Evolutionary conservation across 2,888 invertebrate genomes (phyloP), one percentile per base, ranked within the genome.

Genomic region (Apomyelois bistriatella): DNA sequence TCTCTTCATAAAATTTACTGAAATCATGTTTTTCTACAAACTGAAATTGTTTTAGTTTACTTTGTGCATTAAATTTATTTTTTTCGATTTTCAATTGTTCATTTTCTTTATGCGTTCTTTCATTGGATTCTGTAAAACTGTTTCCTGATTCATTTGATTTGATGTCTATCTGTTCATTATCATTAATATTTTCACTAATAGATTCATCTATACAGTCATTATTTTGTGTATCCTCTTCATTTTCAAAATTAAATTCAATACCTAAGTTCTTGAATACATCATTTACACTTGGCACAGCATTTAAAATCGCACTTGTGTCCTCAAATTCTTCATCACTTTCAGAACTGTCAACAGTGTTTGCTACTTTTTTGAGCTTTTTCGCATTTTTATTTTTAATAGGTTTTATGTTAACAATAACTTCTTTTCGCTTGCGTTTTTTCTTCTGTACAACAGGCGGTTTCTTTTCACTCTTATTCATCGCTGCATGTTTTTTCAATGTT

Each of bases 261-360:
- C 75, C 79, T 56, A 88, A 70, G 57, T 82, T 77, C 36, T 73
- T 68, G 56, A 83, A 88, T 16, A 75, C 73, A 66, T 90, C 88
- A 72, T 91, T 86, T 0, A 90, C 90, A 74, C 90, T 90, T 0
- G 90, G 90, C 3, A 90, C 75, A 58, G 73, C 82, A 58, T 90
- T 81, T 36, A 90, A 65, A 22, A 79, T 57, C 41, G 58, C 64
- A 13, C 47, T 62, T 35, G 68, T 67, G 56, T 72, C 70, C 58
- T 55, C 55, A 7, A 59, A 53, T 43, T 76, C 73, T 58, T 69
- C 72, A 53, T 68, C 64, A 58, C 58, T 67, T 9, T 62, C 59
- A 46, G 60, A 60, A 41, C 48, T 52, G 28, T 58, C 48, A 43
- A 59, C 54, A 55, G 51, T 58, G 55, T 64, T 71, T 30, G 46